Base-by-base conservation (phyloP, 2,797 vertebrate genomes). In the Ctenopoma kingsleyae region DNA sequence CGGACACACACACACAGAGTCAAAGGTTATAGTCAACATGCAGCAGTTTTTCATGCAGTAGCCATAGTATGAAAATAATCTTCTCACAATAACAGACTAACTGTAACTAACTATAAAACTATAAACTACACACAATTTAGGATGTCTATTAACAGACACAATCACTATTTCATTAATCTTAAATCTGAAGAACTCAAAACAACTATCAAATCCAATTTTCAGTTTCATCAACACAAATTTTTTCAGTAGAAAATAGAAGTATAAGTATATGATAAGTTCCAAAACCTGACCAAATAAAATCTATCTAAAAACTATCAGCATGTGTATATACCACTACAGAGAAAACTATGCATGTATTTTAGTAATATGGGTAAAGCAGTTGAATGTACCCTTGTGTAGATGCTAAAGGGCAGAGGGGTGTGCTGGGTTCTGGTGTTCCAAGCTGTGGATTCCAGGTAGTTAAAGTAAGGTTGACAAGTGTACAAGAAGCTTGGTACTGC, bases 401-500 rank as follows among this genome's bases (percentile, higher is more conserved):
- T 69, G 53, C 91, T 78, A 44, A 75, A 68, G 19, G 90, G 87
- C 30, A 89, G 64, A 19, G 55, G 46, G 41, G 71, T 71, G 2
- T 52, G 62, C 16, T 83, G 82, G 1, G 80, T 83, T 23, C 61
- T 22, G 6, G 32, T 35, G 6, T 82, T 91, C 71, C 94, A 86
- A 0, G 92, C 94, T 0, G 86, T 89, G 5, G 93, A 89, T 74
- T 96, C 95, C 86, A 96, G 76, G 76, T 94, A 91, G 22, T 89
- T 92, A 56, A 97, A 96, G 81, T 85, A 96, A 1, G 94, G 93
- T 78, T 95, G 91, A 58, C 94, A 96, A 36, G 80, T 90, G 76
- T 72, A 76, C 74, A 97, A 79, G 80, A 97, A 94, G 25, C 73
- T 81, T 3, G 65, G 82, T 64, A 96, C 84, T 6, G 82, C 86